phyloP scores from a whole-genome alignment of 2,113 vertebrate species.

The Galeopterus variegatus region DNA sequence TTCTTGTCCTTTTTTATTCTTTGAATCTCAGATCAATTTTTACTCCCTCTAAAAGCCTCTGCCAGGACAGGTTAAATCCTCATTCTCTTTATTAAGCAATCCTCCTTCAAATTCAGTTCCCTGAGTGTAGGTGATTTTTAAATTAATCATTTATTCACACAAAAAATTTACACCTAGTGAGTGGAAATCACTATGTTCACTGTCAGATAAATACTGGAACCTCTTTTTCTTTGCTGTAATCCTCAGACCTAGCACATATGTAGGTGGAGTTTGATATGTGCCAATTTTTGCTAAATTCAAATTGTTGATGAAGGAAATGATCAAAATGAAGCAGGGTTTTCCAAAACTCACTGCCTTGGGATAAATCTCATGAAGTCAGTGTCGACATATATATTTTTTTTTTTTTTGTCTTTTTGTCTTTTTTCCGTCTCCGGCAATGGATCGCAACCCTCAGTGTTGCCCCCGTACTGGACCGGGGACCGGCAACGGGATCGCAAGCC shows the following conservation, averaged over 20 bases:
- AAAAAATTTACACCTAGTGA: not conserved
- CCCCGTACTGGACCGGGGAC: too few species aligned
- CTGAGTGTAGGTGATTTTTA: not conserved
- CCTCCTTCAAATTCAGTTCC: not conserved
- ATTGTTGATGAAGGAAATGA: not conserved
- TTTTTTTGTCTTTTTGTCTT: too few species aligned
- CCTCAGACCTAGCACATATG: not conserved
- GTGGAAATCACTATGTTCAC: not conserved
- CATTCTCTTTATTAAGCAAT: not conserved
- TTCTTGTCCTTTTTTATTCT: not conserved
- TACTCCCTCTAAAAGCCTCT: not conserved
- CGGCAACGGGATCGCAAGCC: too few species aligned
- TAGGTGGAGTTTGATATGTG: rapidly evolving
- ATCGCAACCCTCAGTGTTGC: too few species aligned
- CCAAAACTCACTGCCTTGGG: too few species aligned
- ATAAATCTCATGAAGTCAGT: too few species aligned
- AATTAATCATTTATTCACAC: not conserved
- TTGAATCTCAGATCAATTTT: not conserved
- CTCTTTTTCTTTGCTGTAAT: not conserved
- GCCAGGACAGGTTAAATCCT: not conserved
- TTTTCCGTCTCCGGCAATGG: too few species aligned
- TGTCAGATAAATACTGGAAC: not conserved
- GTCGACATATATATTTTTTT: too few species aligned
- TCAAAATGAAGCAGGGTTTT: too few species aligned
- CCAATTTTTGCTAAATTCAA: not conserved